A percentile compares a stretch with the other conserved stretches of the same genome.
Evolutionary conservation across 2,797 vertebrate genomes (phyloP).

Genomic region (Adelosebastes latens): DNA sequence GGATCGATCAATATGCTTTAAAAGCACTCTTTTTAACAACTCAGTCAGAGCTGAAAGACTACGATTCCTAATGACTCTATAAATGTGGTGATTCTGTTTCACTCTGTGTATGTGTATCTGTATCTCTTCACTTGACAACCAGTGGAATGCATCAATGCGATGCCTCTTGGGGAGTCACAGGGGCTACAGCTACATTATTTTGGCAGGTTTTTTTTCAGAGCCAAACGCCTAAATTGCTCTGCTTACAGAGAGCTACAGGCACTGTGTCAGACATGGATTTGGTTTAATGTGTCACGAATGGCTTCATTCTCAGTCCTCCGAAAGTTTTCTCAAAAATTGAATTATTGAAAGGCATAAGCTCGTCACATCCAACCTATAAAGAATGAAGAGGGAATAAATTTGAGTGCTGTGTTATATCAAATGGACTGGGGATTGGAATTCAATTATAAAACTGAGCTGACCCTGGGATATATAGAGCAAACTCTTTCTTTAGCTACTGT

Average conservation of each 20-base stretch:
- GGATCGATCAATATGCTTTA: background rate
- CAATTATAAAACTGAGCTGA: slow-evolving; percentile 18
- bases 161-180: slow-evolving; percentile 1
- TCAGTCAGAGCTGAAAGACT: background rate
- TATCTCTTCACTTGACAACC: slow-evolving; percentile 17
- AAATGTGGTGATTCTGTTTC: background rate
- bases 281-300: slow-evolving; percentile 47
- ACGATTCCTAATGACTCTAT: background rate
- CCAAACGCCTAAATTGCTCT: slow-evolving; percentile 40
- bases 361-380: slow-evolving; percentile 17
- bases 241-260: slow-evolving; percentile 25
- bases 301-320: slow-evolving; percentile 39
- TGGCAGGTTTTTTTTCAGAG: background rate
- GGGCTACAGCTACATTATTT: slow-evolving; percentile 15
- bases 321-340: slow-evolving; percentile 35
- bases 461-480: background rate
- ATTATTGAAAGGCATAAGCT: slow-evolving; percentile 35
- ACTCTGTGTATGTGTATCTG: background rate
- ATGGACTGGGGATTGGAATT: slow-evolving; percentile 22
- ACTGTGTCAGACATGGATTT: slow-evolving; percentile 44
- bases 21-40: background rate
- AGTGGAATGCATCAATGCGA: background rate
- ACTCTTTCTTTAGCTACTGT: background rate
- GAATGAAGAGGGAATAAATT: slow-evolving; percentile 19
- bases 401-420: slow-evolving; percentile 1